Evolutionary conservation across 2,888 invertebrate genomes (phyloP).

Genomic region (Gari tellinella): DNA sequence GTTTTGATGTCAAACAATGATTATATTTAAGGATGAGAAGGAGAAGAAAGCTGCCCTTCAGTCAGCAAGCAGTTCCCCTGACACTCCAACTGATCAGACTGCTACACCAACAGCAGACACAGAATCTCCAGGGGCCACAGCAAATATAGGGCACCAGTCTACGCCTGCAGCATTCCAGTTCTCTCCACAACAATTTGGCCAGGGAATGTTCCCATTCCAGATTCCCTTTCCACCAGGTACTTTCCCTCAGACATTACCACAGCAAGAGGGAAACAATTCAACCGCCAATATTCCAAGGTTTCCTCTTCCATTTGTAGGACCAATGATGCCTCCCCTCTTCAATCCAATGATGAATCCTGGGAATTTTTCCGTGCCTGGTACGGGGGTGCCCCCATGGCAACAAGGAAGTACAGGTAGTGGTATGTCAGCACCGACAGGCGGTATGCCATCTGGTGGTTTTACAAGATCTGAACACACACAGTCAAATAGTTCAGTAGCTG

Average conservation of each 20-base stretch:
- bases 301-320: slow-evolving; percentile 56
- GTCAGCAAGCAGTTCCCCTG: slow-evolving; percentile 1
- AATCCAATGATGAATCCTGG: slow-evolving; percentile 34
- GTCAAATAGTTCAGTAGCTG: slow-evolving; percentile 9
- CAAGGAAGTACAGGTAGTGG: slow-evolving; percentile 1
- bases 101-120: slow-evolving; percentile 7
- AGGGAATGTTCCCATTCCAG: slow-evolving; percentile 52
- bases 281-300: slow-evolving; percentile 45
- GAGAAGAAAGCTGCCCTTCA: slow-evolving; percentile 58
- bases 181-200: slow-evolving; percentile 40
- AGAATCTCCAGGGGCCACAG: slow-evolving; percentile 2
- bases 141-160: slow-evolving; percentile 1
- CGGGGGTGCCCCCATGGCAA: slow-evolving; percentile 33
- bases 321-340: slow-evolving; percentile 42
- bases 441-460: too few relatives aligned
- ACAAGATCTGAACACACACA: background rate
- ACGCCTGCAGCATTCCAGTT: slow-evolving; percentile 4
- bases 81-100: background rate
- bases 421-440: background rate
- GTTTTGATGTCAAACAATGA: background rate
- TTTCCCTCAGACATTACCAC: background rate
- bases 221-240: slow-evolving; percentile 50
- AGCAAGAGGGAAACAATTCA: slow-evolving; percentile 1
- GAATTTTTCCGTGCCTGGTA: slow-evolving; percentile 28
- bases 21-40: slow-evolving; percentile 47